phyloP scores from a whole-genome alignment of 2,797 vertebrate genomes.

The Acrocephalus scirpaceus region DNA sequence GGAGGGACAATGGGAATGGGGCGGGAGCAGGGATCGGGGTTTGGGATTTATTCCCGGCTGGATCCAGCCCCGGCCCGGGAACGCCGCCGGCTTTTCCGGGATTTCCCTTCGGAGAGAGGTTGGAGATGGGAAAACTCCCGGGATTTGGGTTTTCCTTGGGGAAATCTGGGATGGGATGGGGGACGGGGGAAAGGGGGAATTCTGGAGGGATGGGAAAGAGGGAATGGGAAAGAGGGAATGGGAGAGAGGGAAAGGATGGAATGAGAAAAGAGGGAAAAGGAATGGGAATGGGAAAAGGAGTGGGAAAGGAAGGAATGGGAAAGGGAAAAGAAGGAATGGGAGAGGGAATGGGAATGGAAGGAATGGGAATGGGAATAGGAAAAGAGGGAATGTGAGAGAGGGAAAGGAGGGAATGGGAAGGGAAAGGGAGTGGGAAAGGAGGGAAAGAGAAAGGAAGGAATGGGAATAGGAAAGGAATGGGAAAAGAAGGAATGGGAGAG shows the following conservation, averaged over 20 bases:
- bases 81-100: accelerated
- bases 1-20: not conserved
- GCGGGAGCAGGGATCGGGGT: accelerated
- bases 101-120: accelerated
- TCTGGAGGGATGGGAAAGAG: not conserved
- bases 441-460: no score
- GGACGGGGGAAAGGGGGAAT: accelerated
- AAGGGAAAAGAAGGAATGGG: no score
- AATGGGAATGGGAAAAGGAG: no score
- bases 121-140: not conserved
- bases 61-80: accelerated
- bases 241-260: no score
- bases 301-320: no score
- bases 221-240: no score
- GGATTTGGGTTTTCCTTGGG: accelerated
- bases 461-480: no score
- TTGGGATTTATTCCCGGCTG: not conserved
- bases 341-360: not conserved
- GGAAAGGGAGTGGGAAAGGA: no score
- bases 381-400: no score
- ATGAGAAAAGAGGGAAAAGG: no score
- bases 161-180: not conserved
- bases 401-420: no score
- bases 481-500: not conserved
- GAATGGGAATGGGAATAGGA: no score